phyloP scores from a whole-genome alignment of 2,888 invertebrate species.

The Arge pagana region DNA sequence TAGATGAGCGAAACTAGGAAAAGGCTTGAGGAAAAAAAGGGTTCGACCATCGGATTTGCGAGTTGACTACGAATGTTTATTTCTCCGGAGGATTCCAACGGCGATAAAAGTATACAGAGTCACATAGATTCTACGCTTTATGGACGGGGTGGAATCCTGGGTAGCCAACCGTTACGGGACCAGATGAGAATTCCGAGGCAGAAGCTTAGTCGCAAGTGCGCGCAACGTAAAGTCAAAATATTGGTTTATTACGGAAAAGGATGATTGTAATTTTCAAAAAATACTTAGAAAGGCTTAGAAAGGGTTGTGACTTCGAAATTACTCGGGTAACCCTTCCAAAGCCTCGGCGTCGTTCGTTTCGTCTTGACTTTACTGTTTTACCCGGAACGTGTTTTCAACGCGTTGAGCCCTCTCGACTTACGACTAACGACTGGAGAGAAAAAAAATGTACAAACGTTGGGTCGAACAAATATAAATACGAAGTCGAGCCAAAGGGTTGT shows the following conservation, averaged over 20 bases:
- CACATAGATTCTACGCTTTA: slow-evolving; percentile 11
- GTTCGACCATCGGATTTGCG: too few relatives aligned
- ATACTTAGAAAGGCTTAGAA: slow-evolving; percentile 35
- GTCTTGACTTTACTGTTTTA: slow-evolving; percentile 44
- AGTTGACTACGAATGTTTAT: too few relatives aligned
- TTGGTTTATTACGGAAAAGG: slow-evolving; percentile 49
- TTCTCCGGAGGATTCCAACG: too few relatives aligned
- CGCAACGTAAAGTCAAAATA: slow-evolving; percentile 47
- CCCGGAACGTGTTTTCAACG: too few relatives aligned
- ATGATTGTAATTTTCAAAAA: slow-evolving; percentile 29
- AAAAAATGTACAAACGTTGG: too few relatives aligned
- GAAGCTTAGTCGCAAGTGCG: slow-evolving; percentile 18
- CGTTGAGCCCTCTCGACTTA: too few relatives aligned
- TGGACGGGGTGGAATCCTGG: slow-evolving; percentile 9
- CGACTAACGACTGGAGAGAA: too few relatives aligned
- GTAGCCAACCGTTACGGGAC: too few relatives aligned
- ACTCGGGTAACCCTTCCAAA: slow-evolving; percentile 11
- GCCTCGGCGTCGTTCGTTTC: slow-evolving; percentile 25
- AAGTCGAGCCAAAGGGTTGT: too few relatives aligned
- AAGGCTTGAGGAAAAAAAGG: too few relatives aligned
- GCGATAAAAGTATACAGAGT: slow-evolving; percentile 23
- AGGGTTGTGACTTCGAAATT: slow-evolving; percentile 33
- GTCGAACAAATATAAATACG: too few relatives aligned
- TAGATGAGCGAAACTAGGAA: too few relatives aligned
- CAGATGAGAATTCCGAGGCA: slow-evolving; percentile 24